These are phyloP conservation scores for Gila robusta DNA, from an alignment of 2,797 vertebrate species.

Conservation along the genomic window DNA sequence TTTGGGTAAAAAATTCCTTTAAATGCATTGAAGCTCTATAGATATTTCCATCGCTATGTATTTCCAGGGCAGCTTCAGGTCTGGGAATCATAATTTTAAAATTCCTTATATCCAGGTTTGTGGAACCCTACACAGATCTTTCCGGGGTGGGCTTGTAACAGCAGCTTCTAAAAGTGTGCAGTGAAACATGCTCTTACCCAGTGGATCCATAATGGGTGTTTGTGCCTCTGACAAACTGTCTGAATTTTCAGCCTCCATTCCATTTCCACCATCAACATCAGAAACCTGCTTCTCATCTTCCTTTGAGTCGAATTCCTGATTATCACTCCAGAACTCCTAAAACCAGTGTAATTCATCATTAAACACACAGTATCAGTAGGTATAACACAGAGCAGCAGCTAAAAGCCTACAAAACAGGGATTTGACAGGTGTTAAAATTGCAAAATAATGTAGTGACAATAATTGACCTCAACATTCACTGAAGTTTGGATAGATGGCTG, in stretches of 20 bases:
- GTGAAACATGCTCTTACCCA: slow-evolving; percentile 67
- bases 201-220: slow-evolving; percentile 59
- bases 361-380: not conserved
- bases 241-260: slow-evolving; percentile 15
- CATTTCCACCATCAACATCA: not conserved
- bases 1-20: not conserved
- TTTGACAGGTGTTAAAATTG: not conserved
- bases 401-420: not conserved
- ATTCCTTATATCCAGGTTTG: not conserved
- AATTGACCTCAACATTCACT: not conserved
- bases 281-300: not conserved
- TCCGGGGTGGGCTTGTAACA: not conserved
- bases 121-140: not conserved
- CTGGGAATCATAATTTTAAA: not conserved
- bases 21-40: not conserved
- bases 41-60: not conserved
- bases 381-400: not conserved
- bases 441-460: not conserved
- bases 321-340: slow-evolving; percentile 46
- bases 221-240: not conserved
- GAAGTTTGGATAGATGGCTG: too few relatives aligned
- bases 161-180: not conserved
- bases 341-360: not conserved
- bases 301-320: slow-evolving; percentile 1
- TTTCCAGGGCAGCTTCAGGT: not conserved